Base-by-base conservation (phyloP, 1,140 invertebrate species). In the Pseudoatta argentina region DNA sequence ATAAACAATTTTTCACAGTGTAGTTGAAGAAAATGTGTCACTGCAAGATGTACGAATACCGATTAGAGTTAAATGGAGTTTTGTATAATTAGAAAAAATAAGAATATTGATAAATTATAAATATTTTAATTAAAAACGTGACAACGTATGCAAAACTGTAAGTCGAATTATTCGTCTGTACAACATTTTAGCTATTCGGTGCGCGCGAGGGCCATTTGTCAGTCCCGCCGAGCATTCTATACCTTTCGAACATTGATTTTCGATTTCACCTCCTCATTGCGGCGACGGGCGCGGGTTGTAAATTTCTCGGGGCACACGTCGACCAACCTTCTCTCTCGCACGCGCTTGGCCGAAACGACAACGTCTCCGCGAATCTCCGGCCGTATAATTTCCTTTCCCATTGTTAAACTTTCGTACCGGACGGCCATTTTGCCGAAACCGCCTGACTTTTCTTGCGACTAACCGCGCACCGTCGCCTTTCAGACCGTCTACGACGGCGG, bases 161-260 rank as follows among this genome's bases (percentile, higher is more conserved):
- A 82, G 39, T 48, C 18, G 18, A 16, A 61, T 82, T 82, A 82
- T 73, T 73, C 30, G 21, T 27, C 12, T 61, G 18, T 73, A 82
- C 79, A 73, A 82, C 67, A 61, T 82, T 82, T 82, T 73, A 82
- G 67, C 79, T 24, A 82, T 82, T 82, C 79, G 79, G 2, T 12
- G 67, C 79, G 79, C 67, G 79, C 67, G 79, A 73, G 67, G n/a
- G 67, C 79, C 79, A 82, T 82, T 82, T 82, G 79, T 82, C 79
- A 82, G 79, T 73, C 55, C 55, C 67, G 77, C 39, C n/a, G 79
- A 61, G 67, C 24, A 82, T 82, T 82, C 79, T 82, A 82, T 82
- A 82, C 79, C 67, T 82, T 82, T 82, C 79, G 79, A 82, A 82
- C 73, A 82, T 82, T 82, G 79, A 82, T 82, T 82, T 82, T 82